Conservation (phyloP, 1,140 invertebrate species). For the Maniola jurtina region DNA sequence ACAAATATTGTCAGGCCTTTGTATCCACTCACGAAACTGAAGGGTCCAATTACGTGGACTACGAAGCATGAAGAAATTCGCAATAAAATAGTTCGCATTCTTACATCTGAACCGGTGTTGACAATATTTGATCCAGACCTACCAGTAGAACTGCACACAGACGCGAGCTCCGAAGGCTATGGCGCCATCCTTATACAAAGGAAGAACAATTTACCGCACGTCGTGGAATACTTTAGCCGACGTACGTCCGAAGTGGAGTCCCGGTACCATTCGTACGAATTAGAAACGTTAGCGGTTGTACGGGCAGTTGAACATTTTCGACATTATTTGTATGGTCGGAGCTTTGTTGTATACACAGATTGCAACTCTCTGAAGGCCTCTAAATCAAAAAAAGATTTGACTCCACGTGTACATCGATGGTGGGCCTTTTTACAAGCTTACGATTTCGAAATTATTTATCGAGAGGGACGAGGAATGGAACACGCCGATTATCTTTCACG, state of each 20-base stretch:
- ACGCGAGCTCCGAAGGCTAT: slow-evolving; percentile 13
- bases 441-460: slow-evolving; percentile 24
- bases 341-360: slow-evolving; percentile 28
- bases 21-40: slow-evolving; percentile 28
- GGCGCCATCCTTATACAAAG: slow-evolving; percentile 37
- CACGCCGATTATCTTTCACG: slow-evolving; percentile 27
- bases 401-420: slow-evolving; percentile 38
- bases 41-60: slow-evolving; percentile 8
- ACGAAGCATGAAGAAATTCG: not conserved
- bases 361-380: slow-evolving; percentile 42
- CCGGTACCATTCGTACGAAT: slow-evolving; percentile 58
- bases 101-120: slow-evolving; percentile 18
- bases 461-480: slow-evolving; percentile 17
- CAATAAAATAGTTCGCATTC: not conserved
- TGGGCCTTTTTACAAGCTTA: slow-evolving; percentile 25
- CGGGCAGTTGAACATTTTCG: slow-evolving; percentile 33
- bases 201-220: slow-evolving; percentile 27
- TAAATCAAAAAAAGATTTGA: slow-evolving; percentile 42
- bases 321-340: slow-evolving; percentile 42
- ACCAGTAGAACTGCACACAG: slow-evolving; percentile 19
- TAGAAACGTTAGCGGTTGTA: slow-evolving; percentile 59
- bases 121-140: slow-evolving; percentile 8
- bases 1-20: slow-evolving; percentile 47
- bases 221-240: slow-evolving; percentile 21
- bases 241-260: slow-evolving; percentile 36